These are phyloP conservation scores for Ranitomeya variabilis DNA, from an alignment of 2,113 vertebrate genomes.

Conservation along the genomic window DNA sequence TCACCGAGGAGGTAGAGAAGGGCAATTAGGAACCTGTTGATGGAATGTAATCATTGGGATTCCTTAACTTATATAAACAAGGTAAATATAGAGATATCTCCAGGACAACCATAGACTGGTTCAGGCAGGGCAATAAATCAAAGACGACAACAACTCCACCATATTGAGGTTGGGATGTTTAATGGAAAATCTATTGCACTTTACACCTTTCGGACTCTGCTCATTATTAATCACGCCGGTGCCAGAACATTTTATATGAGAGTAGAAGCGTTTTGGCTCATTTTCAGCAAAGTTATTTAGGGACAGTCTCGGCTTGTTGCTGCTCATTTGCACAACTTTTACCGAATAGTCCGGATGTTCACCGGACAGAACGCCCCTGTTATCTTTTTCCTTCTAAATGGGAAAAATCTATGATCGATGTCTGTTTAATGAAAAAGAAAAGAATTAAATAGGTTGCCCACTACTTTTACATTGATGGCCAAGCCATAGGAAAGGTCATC, in stretches of 20 bases:
- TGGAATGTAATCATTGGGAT: background rate
- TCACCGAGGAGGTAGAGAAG: too few relatives aligned
- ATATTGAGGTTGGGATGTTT: slow-evolving; percentile 63
- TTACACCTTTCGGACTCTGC: slow-evolving; percentile 57
- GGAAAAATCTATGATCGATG: background rate
- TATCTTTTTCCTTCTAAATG: slow-evolving; percentile 4
- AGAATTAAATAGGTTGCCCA: background rate
- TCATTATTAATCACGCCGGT: slow-evolving; percentile 57
- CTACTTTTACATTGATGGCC: too few relatives aligned
- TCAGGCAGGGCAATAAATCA: slow-evolving; percentile 63
- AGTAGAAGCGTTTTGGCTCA: slow-evolving; percentile 25
- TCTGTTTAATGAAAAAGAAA: background rate
- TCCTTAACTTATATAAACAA: background rate
- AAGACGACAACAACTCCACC: slow-evolving; percentile 63
- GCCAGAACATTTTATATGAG: slow-evolving; percentile 35
- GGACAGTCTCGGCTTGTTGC: background rate
- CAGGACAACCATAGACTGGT: slow-evolving; percentile 37
- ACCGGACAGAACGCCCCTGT: background rate
- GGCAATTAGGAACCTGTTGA: background rate
- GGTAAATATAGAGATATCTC: slow-evolving; percentile 34
- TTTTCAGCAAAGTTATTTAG: background rate
- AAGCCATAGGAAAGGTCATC: too few relatives aligned
- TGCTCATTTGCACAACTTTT: background rate
- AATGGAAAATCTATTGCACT: slow-evolving; percentile 66
- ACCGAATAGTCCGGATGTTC: background rate